Conservation (phyloP, 2,797 vertebrate species). For the Erithacus rubecula region DNA sequence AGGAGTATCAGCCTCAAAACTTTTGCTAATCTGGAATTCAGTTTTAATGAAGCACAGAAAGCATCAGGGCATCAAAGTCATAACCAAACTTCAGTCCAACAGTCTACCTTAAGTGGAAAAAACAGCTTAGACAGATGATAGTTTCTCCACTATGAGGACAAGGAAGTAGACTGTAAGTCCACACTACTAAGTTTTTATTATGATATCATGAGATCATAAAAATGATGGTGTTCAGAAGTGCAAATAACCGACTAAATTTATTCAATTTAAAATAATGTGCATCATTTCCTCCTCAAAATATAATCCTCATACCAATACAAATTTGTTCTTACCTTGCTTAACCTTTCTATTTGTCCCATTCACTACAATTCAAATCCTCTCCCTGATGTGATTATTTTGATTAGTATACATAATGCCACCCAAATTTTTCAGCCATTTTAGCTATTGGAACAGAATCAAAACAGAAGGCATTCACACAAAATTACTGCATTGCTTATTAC, state of each 20-base stretch:
- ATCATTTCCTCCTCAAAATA: background rate
- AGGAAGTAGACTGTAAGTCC: background rate
- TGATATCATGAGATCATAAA: background rate
- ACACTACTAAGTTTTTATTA: background rate
- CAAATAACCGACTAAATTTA: background rate
- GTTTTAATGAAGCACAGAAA: background rate
- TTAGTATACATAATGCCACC: conserved; percentile 31
- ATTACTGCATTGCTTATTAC: background rate
- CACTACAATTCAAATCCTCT: conserved; percentile 38
- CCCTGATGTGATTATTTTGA: conserved; percentile 45
- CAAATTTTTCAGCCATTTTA: conserved; percentile 31
- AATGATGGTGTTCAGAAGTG: background rate
- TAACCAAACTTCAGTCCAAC: background rate
- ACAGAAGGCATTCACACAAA: conserved; percentile 16
- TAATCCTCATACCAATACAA: background rate
- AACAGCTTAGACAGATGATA: background rate
- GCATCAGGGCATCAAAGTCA: background rate
- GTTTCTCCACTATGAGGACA: background rate
- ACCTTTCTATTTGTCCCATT: conserved; percentile 19
- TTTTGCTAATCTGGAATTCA: background rate
- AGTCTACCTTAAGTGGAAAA: background rate
- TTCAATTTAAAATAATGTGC: background rate
- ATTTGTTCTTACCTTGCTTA: conserved; percentile 34
- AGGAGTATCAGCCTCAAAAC: background rate
- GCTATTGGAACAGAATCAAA: conserved; percentile 41